phyloP scores from a whole-genome alignment of 2,113 vertebrate genomes.

The Arizona elegans region DNA sequence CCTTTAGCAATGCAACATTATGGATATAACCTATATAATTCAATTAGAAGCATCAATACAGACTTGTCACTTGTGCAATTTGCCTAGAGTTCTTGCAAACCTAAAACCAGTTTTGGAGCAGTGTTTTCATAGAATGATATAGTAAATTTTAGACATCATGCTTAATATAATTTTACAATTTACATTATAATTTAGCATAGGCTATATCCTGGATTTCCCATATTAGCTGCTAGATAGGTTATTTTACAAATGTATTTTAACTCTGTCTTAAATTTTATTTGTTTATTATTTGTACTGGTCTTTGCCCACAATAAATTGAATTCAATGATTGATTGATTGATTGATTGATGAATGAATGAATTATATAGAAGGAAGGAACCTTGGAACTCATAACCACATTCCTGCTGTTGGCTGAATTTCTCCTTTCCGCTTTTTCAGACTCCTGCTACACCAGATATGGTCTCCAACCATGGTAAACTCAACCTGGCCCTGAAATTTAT shows the following conservation, averaged over 20 bases:
- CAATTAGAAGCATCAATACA: neutral
- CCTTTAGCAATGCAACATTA: neutral
- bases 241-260: neutral
- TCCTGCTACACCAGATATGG: slow-evolving; percentile 68
- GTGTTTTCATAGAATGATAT: neutral
- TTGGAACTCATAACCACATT: neutral
- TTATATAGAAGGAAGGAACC: neutral
- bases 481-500: slow-evolving; percentile 85
- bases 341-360: no score
- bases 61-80: neutral
- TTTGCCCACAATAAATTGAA: neutral
- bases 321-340: neutral
- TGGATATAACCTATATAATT: neutral
- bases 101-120: neutral
- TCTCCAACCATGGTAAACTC: slow-evolving; percentile 79
- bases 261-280: neutral
- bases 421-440: slow-evolving; percentile 58
- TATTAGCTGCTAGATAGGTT: neutral
- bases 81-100: neutral
- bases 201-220: neutral
- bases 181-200: neutral
- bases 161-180: neutral
- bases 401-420: neutral
- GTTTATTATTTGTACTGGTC: neutral
- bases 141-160: neutral